Base-by-base conservation (phyloP, 2,113 vertebrate species). In the Hyla sarda region DNA sequence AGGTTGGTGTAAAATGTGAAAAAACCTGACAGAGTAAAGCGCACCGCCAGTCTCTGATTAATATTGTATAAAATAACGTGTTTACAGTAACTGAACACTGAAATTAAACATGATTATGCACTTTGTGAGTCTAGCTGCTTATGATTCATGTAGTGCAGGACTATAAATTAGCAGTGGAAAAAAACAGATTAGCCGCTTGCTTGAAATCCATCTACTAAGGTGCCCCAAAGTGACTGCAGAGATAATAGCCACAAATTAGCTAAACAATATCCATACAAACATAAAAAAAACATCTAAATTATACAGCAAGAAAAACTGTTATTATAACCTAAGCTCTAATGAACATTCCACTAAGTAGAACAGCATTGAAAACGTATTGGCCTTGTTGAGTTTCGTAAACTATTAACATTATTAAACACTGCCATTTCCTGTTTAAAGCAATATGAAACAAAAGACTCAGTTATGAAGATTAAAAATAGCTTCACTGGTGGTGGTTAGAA, bases 251-350 rank as follows among this genome's bases (percentile, higher is more conserved):
- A 73, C 54, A 30, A 87, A 88, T 88, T 67, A 83, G 60, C 69
- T 2, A 2, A 87, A 88, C 7, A 30, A 82, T 82, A 30, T 87
- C 60, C 67, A 69, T 23, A 23, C 34, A 41, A 82, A 85, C 77
- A 82, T 56, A 65, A 80, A 88, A 80, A 88, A 84, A 41, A 74
- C 83, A 80, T 76, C 47, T 83, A 88, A 88, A 88, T 87, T 50
- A 87, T 71, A 78, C 23, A 54, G 62, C 14, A 79, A 23, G 60
- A 69, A 52, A 45, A 82, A 81, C 23, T 34, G 65, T 76, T 88
- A 88, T 88, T 87, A 85, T 32, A 84, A 73, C 67, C 45, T 62
- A 30, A 78, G 88, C 82, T 82, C 82, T 87, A 89, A 88, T 84
- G 87, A 89, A 81, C 65, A 83, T 88, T 89, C 80, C 60, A 62